phyloP scores from a whole-genome alignment of 2,888 invertebrate species.

The Dynastes grantii region DNA sequence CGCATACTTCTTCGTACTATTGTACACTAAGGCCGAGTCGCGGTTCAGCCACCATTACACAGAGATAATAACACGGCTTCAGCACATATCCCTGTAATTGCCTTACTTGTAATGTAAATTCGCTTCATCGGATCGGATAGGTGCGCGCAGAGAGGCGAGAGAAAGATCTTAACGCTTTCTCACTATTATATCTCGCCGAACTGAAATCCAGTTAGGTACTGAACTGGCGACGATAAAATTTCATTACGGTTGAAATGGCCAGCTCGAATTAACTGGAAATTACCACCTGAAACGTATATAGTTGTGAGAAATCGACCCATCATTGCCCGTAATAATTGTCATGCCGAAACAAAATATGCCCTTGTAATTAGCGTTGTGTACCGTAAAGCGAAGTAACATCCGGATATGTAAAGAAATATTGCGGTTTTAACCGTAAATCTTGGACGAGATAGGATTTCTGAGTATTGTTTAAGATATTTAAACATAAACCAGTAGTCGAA shows the following conservation, averaged over 20 bases:
- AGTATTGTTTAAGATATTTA: no score
- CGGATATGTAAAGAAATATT: no score
- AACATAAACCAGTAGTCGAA: no score
- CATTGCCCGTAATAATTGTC: conserved; percentile 34
- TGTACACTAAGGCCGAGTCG: conserved; percentile 60
- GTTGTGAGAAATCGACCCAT: conserved; percentile 7
- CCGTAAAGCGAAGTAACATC: not conserved
- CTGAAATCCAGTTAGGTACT: conserved; percentile 49
- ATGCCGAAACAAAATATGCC: not conserved
- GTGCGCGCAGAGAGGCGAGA: conserved; percentile 21
- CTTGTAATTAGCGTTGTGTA: not conserved
- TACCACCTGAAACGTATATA: conserved; percentile 39
- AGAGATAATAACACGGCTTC: conserved; percentile 64
- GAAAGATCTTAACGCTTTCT: conserved; percentile 53
- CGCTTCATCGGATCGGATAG: conserved; percentile 24
- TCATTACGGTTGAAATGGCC: conserved; percentile 49
- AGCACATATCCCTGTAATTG: conserved; percentile 66
- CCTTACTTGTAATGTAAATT: conserved; percentile 57
- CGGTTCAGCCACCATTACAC: conserved; percentile 61
- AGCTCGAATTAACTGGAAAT: conserved; percentile 42
- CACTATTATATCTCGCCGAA: conserved; percentile 46
- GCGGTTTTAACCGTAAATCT: no score
- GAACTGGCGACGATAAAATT: conserved; percentile 52
- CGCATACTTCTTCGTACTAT: not conserved
- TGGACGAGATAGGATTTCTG: no score